Base-by-base conservation (phyloP, 2,888 invertebrate genomes). In the Acanthopleura granulata region DNA sequence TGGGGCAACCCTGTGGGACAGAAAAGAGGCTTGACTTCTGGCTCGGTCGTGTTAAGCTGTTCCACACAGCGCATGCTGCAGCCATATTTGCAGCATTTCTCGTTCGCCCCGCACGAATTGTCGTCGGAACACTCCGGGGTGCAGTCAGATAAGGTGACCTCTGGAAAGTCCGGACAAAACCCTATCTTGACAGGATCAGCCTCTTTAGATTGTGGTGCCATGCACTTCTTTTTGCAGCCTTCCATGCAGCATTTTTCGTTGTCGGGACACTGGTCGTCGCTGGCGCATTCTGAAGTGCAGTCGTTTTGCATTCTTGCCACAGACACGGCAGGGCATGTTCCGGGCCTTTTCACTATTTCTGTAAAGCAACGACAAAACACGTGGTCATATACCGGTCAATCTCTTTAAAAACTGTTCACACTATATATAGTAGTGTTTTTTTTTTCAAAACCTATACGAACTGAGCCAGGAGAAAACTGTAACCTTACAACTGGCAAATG, bases 151-250 rank as follows among this genome's bases (percentile, higher is more conserved):
- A 66, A 66, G 18, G 22, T 1, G 29, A 66, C 66, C 6, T 66
- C 66, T 3, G 66, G 66, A 66, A 66, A 66, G 18, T 16, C 29
- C 25, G 66, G 66, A 27, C 66, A 66, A 27, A 66, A 66, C 14
- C 27, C 66, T 6, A 25, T 16, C 15, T 3, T 6, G 27, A 12
- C 25, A 22, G 29, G 3, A 6, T 22, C 27, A 16, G 6, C 25
- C 25, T 27, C 6, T 16, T 22, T 6, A 22, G 57, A 57, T 25
- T 27, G 22, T 16, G 66, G 66, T 3, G 18, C 25, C 66, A 66
- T 66, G 66, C 66, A 66, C 4, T 3, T 66, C 25, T 66, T 66
- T 25, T 66, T 66, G 66, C 66, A 66, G 27, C 66, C 66, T 18
- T 27, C 29, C 66, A 66, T 66, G 29, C 66, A 66, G 66, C 66